Evolutionary conservation across 2,888 invertebrate genomes (phyloP), one percentile per base, ranked within the genome.

Genomic region (Urechis unicinctus): DNA sequence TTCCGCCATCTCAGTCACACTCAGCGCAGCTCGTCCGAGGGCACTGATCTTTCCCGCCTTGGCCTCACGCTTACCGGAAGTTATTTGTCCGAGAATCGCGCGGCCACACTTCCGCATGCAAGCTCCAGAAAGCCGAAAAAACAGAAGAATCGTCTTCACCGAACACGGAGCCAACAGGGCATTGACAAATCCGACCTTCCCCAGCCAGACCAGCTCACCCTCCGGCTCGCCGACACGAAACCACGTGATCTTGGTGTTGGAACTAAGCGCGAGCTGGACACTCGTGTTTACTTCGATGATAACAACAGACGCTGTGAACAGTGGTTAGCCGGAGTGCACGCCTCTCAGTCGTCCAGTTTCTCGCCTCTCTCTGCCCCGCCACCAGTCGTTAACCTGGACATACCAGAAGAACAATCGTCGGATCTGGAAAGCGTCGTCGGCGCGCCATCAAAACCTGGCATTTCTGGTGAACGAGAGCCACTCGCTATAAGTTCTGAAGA

Each of bases 241-340:
- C 71, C 70, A 13, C 64, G 66, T 53, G 70, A 69, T 45, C 43
- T 57, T 25, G 52, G 53, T 5, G 58, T 73, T 17, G 50, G 54
- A 9, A 44, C n/a, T 3, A 46, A 31, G 26, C 44, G 25, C 21
- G 58, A 59, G 45, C 56, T 58, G 46, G 68, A 70, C 51, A 68
- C 68, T 22, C 58, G 62, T 21, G 57, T 67, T 29, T 65, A 68
- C 52, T 61, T 64, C 52, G 69, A 70, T 53, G 71, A 71, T 52
- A 72, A 71, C 52, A 66, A 67, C 21, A 58, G 67, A 44, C 66
- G 71, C 44, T 73, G 73, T 59, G 67, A 68, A 60, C 69, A 55
- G 28, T 73, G 73, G 73, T 55, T 73, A 56, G 66, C 67, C 36
- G 67, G 66, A 52, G 68, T 73, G 13, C 66, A 68, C 51, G 69